phyloP scores from a whole-genome alignment of 1,140 invertebrate species.

The silkworm (Bombyx mori) region DNA sequence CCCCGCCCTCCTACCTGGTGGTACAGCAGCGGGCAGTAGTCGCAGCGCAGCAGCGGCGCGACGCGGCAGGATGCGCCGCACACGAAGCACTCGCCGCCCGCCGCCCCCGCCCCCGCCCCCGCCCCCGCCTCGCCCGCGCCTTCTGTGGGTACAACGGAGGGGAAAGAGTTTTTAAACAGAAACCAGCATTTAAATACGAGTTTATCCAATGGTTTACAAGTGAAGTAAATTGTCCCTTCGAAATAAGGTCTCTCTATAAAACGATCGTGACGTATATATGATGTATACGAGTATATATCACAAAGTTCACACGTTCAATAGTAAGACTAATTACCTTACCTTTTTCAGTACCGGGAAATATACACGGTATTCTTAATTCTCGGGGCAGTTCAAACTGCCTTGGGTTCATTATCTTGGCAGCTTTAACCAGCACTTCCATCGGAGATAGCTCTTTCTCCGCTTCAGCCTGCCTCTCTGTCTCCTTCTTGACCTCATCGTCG shows the following conservation, averaged over 20 bases:
- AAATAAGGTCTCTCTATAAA: too few relatives aligned
- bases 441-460: conserved; percentile 72
- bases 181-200: too few relatives aligned
- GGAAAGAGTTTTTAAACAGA: neutral
- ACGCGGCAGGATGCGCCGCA: conserved; percentile 87
- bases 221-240: too few relatives aligned
- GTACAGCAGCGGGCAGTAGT: conserved; percentile 92
- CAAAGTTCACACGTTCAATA: too few relatives aligned
- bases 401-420: conserved; percentile 88
- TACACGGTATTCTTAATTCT: conserved; percentile 82
- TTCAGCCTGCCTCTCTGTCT: conserved; percentile 62
- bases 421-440: conserved; percentile 83
- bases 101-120: conserved; percentile 82
- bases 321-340: conserved; percentile 35
- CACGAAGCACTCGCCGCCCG: conserved; percentile 88
- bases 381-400: conserved; percentile 89
- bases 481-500: conserved; percentile 26
- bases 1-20: conserved; percentile 74
- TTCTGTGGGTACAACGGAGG: conserved; percentile 15
- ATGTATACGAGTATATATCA: too few relatives aligned
- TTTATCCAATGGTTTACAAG: too few relatives aligned
- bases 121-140: conserved; percentile 30
- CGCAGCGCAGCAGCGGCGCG: conserved; percentile 90
- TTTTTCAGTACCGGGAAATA: conserved; percentile 88
- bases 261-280: too few relatives aligned